Evolutionary conservation across 2,797 vertebrate genomes (phyloP), one percentile per base, ranked within the genome.

Genomic region (Cottoperca gobio): DNA sequence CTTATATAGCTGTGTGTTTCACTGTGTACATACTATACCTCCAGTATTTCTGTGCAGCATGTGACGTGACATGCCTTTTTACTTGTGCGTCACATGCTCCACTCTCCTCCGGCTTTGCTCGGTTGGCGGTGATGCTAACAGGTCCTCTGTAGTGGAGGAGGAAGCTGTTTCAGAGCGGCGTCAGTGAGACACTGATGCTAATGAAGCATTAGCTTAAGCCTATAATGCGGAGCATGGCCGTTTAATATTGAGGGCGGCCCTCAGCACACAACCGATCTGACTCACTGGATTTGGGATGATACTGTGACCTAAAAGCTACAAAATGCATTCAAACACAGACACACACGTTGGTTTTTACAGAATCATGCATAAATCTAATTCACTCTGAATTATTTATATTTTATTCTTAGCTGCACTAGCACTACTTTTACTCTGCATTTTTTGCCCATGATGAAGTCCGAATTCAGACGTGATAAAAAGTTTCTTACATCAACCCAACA

Each of bases 141-240:
- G 72, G 58, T 77, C 61, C 45, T 72, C 50, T 50, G 70, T 23
- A 23, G 63, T 24, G 72, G 66, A 67, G 63, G 40, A 42, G 55
- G 50, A 54, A 57, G 70, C 50, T 68, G 74, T 68, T 74, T 62
- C 67, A 70, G 57, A 70, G 59, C 28, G 1, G 40, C 79, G 71
- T 65, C 43, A 76, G 66, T 75, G 73, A 91, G 79, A 87, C 77
- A 62, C 70, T 82, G 80, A 82, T 83, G 76, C 77, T 85, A 86
- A 91, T 83, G 78, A 90, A 72, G 84, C 72, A 88, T 89, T 85
- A 84, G 77, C 26, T 79, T 84, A 88, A 86, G 83, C 81, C 71
- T 64, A 52, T 87, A 88, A 88, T 83, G 81, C 73, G 28, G 75
- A 85, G 75, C 75, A 35, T 74, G 75, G 73, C 79, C 80, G 81